phyloP scores from a whole-genome alignment of 1,140 invertebrate species.

The Drosophila sturtevanti region DNA sequence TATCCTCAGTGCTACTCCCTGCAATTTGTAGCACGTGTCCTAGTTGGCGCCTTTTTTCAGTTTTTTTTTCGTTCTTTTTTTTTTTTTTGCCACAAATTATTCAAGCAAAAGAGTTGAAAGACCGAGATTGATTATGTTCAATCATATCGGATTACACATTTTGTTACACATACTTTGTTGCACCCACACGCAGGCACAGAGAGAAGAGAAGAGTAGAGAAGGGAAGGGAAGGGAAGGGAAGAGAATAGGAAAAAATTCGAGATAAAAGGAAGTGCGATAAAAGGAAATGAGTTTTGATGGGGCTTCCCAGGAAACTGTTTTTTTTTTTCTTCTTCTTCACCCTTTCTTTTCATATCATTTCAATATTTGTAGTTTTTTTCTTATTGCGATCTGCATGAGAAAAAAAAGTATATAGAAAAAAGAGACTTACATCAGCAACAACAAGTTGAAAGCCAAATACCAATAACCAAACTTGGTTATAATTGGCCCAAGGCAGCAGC shows the following conservation, averaged over 20 bases:
- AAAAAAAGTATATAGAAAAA: slow-evolving; percentile 36
- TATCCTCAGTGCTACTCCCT: background rate
- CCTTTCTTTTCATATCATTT: too few relatives aligned
- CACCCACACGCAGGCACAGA: background rate
- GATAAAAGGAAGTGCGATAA: background rate
- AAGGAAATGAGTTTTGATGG: slow-evolving; percentile 18
- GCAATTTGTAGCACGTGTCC: slow-evolving; percentile 73
- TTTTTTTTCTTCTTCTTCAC: background rate
- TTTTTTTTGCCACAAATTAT: slow-evolving; percentile 31
- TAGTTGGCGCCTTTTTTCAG: slow-evolving; percentile 68
- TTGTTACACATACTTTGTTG: background rate
- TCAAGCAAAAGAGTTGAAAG: slow-evolving; percentile 46
- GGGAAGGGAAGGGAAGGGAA: background rate
- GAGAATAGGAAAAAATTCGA: too few relatives aligned
- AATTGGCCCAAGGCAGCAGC: slow-evolving; percentile 76
- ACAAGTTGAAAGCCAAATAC: slow-evolving; percentile 37
- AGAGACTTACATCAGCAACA: slow-evolving; percentile 35
- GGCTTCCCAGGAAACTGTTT: slow-evolving; percentile 45
- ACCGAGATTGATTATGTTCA: slow-evolving; percentile 28
- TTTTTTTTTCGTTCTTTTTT: background rate
- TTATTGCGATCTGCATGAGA: slow-evolving; percentile 32
- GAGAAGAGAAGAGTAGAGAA: background rate
- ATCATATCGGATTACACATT: slow-evolving; percentile 24
- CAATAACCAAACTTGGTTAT: slow-evolving; percentile 71
- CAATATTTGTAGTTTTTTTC: background rate